Conservation (phyloP, 1,140 invertebrate genomes). For the Drosophila suzukii region DNA sequence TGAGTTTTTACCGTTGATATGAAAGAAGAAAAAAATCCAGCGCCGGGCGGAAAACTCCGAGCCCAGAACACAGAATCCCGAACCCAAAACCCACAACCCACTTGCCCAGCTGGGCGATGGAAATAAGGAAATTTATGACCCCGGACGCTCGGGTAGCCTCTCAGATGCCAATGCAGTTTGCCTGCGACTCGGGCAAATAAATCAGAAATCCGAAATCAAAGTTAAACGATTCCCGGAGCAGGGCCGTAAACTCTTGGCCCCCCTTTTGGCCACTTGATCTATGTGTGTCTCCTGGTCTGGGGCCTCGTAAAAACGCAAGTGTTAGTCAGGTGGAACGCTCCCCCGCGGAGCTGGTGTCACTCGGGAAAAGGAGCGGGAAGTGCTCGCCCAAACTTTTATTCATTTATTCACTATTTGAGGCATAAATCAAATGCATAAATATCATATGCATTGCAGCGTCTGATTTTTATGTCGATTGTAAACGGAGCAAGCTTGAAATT, state of each 20-base stretch:
- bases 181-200: conserved; percentile 61
- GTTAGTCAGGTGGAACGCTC: conserved; percentile 55
- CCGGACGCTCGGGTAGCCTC: conserved; percentile 13
- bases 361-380: conserved; percentile 8
- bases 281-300: conserved; percentile 10
- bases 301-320: conserved; percentile 57
- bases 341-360: conserved; percentile 52
- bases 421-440: conserved; percentile 34
- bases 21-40: conserved; percentile 23
- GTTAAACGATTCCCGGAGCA: conserved; percentile 56
- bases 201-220: conserved; percentile 67
- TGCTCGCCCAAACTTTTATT: conserved; percentile 29
- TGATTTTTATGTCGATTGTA: conserved; percentile 44
- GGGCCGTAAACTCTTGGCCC: conserved; percentile 23
- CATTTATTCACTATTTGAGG: conserved; percentile 32
- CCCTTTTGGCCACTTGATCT: conserved; percentile 16
- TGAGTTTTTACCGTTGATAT: conserved; percentile 74
- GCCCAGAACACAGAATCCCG: background rate
- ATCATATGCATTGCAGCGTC: conserved; percentile 7
- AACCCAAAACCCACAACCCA: conserved; percentile 27
- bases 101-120: conserved; percentile 25
- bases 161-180: conserved; percentile 31
- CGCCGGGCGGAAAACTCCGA: background rate
- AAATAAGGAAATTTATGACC: conserved; percentile 72
- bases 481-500: conserved; percentile 52